Evolutionary conservation across 2,113 vertebrate genomes (phyloP), one percentile per base, ranked within the genome.

Genomic region (Toxotes chatareus): DNA sequence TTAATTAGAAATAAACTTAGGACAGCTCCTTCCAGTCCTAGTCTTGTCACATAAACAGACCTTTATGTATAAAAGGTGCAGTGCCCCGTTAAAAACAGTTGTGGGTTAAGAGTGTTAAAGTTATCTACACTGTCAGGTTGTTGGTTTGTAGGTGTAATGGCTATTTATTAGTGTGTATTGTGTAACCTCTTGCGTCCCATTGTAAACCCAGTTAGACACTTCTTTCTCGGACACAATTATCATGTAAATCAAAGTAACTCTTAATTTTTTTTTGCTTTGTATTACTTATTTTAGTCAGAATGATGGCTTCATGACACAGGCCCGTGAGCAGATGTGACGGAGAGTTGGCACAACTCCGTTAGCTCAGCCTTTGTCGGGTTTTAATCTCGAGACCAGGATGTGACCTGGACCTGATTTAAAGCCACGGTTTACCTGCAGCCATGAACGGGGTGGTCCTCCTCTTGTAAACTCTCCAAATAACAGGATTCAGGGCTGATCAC

Each of bases 361-460:
- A 64, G 55, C 60, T 77, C 16, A 12, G 69, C 80, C 40, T 42
- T 76, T 36, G 57, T 67, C 17, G 0, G 49, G 8, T 68, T 75
- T 55, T 47, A 55, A 56, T 36, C 9, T 8, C 0, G 13, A 3
- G 19, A 71, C 73, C 27, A 17, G 70, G 16, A n/a, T 57, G 23
- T 36, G 38, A 80, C 67, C 66, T 64, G 65, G 72, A 57, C 5
- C 42, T 59, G 36, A 65, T 74, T 64, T 27, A n/a, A 76, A 84
- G 77, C 69, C 69, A 74, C 59, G 27, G 61, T 67, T 62, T 63
- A 69, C 49, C 12, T 79, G 27, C 55, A 59, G 14, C 62, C 49
- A 7, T 38, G 47, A 55, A 34, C 60, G 4, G 47, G 8, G 19
- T 53, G 46, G 21, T 23, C 55, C 53, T 72, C 27, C 70, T 59